Percentiles rank a stretch among this genome's conserved stretches.
Conservation (phyloP, 2,888 invertebrate genomes). For the Beris morrisii region DNA sequence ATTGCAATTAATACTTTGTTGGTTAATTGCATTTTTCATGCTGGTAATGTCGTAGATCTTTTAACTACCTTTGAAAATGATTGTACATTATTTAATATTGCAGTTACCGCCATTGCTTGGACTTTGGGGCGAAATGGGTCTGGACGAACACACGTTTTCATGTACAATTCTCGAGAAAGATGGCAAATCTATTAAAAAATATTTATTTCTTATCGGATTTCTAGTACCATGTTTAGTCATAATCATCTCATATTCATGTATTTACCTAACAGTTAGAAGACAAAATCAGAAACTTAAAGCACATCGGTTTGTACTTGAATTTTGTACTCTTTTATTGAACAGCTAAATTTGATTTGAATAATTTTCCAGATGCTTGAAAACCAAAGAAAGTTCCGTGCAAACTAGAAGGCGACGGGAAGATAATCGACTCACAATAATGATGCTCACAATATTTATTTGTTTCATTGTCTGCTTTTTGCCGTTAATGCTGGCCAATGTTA, state of each 20-base stretch:
- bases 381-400: slow-evolving; percentile 44
- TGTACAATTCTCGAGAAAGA: slow-evolving; percentile 83
- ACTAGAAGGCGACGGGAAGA: slow-evolving; percentile 65
- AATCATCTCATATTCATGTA: slow-evolving; percentile 81
- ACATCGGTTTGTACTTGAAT: slow-evolving; percentile 63
- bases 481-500: slow-evolving; percentile 84
- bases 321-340: slow-evolving; percentile 42
- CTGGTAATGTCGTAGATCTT: slow-evolving; percentile 59
- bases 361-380: slow-evolving; percentile 17
- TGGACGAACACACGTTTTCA: slow-evolving; percentile 79
- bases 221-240: slow-evolving; percentile 83
- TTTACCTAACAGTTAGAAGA: slow-evolving; percentile 76
- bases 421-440: slow-evolving; percentile 77
- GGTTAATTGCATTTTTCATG: slow-evolving; percentile 75
- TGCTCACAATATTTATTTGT: slow-evolving; percentile 85
- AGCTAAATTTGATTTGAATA: not conserved
- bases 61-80: not conserved
- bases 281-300: slow-evolving; percentile 74
- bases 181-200: slow-evolving; percentile 80
- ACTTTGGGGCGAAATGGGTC: slow-evolving; percentile 81
- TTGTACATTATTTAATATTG: slow-evolving; percentile 39
- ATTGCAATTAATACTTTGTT: slow-evolving; percentile 76
- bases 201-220: slow-evolving; percentile 80
- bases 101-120: slow-evolving; percentile 78
- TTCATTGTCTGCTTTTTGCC: slow-evolving; percentile 87